These are phyloP conservation scores for Eublepharis macularius DNA, from an alignment of 2,113 vertebrate species.

Conservation along the genomic window DNA sequence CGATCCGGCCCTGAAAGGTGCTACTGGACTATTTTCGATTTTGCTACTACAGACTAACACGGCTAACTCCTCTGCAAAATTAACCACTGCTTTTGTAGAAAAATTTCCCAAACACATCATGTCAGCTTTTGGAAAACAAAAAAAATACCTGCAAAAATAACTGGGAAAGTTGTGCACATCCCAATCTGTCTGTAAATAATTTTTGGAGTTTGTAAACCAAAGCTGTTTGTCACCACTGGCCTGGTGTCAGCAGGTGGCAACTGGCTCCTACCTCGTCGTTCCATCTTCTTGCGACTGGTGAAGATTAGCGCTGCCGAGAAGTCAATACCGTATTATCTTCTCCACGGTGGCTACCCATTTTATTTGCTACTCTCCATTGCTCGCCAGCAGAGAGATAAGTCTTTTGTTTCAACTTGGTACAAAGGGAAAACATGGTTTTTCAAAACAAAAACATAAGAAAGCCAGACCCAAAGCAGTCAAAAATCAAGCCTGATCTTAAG, in stretches of 20 bases:
- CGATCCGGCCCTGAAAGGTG: too few species aligned
- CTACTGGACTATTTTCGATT: too few species aligned
- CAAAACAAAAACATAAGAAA: neutral
- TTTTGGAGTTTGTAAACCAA: slow-evolving; percentile 12
- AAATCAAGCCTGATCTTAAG: neutral
- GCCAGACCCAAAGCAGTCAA: neutral
- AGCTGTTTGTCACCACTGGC: neutral
- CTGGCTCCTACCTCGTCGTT: slow-evolving; percentile 36
- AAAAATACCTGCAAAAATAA: neutral
- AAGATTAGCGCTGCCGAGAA: slow-evolving; percentile 59
- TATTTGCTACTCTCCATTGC: slow-evolving; percentile 45
- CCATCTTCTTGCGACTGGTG: slow-evolving; percentile 19
- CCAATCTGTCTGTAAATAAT: neutral
- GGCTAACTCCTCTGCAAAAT: too few species aligned
- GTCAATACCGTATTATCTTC: slow-evolving; percentile 64
- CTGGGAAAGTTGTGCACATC: neutral
- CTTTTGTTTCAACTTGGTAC: slow-evolving; percentile 17
- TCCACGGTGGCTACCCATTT: slow-evolving; percentile 49
- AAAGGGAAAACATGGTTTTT: slow-evolving; percentile 25
- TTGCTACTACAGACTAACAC: too few species aligned
- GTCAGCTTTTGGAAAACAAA: neutral
- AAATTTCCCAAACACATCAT: too few species aligned
- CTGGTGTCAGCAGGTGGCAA: slow-evolving; percentile 15
- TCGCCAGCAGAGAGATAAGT: slow-evolving; percentile 8
- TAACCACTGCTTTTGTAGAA: neutral